Evolutionary conservation across 1,140 invertebrate genomes (phyloP).

Genomic region (Drosophila equinoxialis): DNA sequence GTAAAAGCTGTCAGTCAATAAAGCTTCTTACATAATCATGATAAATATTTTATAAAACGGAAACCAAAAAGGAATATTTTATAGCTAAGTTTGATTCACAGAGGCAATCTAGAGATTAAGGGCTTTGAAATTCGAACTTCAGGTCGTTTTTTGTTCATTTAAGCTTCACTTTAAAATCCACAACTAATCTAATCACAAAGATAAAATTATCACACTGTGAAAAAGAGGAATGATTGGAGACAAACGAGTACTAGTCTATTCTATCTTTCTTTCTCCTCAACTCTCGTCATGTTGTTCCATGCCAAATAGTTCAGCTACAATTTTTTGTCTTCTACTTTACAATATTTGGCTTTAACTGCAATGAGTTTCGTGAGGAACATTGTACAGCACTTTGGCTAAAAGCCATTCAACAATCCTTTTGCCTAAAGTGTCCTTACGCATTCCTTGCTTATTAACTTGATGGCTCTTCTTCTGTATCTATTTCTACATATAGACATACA

Average conservation of each 20-base stretch:
- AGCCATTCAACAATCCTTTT: neutral
- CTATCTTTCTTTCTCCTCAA: too few species aligned
- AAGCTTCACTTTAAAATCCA: too few species aligned
- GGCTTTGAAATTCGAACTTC: too few species aligned
- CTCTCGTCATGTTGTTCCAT: too few species aligned
- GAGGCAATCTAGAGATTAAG: neutral
- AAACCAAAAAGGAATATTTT: constrained; percentile 3
- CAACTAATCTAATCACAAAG: too few species aligned
- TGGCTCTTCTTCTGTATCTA: neutral
- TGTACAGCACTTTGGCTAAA: constrained; percentile 1
- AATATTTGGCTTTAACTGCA: too few species aligned
- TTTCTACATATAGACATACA: neutral
- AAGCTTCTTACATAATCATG: neutral
- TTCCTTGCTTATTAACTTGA: constrained; percentile 7
- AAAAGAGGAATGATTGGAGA: too few species aligned
- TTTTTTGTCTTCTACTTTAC: too few species aligned
- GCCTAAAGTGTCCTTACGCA: neutral
- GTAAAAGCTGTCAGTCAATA: neutral
- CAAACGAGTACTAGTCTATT: too few species aligned
- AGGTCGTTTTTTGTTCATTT: too few species aligned
- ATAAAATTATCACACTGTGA: too few species aligned
- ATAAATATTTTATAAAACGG: neutral
- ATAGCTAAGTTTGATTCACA: neutral
- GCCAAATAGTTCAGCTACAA: too few species aligned
- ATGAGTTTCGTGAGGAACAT: neutral